Evolutionary conservation across 2,113 vertebrate species (phyloP).

Genomic region (Lophura nycthemera): DNA sequence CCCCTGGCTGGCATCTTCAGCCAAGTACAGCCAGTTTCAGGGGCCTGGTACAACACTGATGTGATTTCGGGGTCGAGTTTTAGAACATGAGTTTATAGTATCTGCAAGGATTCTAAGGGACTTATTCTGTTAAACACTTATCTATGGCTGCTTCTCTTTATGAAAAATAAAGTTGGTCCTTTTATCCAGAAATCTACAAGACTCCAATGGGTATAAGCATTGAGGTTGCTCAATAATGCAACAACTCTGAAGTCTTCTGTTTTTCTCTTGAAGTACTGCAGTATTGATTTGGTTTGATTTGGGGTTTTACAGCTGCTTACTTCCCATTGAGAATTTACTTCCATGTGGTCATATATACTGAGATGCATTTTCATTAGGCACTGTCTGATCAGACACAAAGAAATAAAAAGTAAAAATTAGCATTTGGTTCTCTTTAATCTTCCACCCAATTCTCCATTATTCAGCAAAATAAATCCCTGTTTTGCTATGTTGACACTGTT

Average conservation of each 20-base stretch:
- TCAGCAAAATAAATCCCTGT: slow-evolving; percentile 41
- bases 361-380: neutral
- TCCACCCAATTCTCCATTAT: neutral
- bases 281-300: neutral
- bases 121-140: neutral
- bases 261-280: neutral
- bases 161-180: neutral
- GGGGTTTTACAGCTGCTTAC: neutral
- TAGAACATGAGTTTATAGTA: neutral
- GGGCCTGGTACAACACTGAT: neutral
- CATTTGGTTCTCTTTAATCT: neutral
- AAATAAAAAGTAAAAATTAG: neutral
- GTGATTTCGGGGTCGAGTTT: neutral
- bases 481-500: slow-evolving; percentile 4
- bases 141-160: neutral
- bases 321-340: neutral
- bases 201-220: neutral
- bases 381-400: neutral
- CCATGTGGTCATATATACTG: neutral
- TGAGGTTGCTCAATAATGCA: neutral
- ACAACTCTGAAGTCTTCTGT: neutral
- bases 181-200: neutral
- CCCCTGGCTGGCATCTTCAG: neutral
- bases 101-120: neutral
- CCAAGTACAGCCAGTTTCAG: rapidly evolving